Conservation (phyloP, 2,797 vertebrate genomes). For the Epinephelus awoara region DNA sequence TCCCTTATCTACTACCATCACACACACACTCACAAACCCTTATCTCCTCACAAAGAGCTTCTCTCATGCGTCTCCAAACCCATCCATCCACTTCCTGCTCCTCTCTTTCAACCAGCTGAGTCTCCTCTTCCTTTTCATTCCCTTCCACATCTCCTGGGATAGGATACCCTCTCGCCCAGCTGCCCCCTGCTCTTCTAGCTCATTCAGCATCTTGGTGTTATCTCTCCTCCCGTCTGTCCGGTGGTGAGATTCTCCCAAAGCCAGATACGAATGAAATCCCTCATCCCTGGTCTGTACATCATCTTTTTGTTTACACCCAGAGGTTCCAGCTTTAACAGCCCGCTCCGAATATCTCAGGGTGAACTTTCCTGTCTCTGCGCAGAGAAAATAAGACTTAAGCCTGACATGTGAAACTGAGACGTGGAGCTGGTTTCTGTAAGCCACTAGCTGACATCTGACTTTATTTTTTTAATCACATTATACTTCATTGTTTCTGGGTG, state of each 20-base stretch:
- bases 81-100: conserved; percentile 68
- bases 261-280: conserved; percentile 59
- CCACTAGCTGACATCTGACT: conserved; percentile 31
- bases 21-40: conserved; percentile 41
- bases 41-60: conserved; percentile 62
- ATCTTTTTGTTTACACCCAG: conserved; percentile 48
- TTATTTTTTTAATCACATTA: conserved; percentile 40
- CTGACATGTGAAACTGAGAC: conserved; percentile 42
- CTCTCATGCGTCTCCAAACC: conserved; percentile 46
- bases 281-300: conserved; percentile 48
- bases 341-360: conserved; percentile 11
- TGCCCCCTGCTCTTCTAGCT: conserved; percentile 40
- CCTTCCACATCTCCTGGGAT: conserved; percentile 55
- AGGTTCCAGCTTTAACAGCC: conserved; percentile 26
- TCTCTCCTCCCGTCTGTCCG: conserved; percentile 62
- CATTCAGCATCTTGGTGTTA: conserved; percentile 50
- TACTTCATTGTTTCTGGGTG: conserved; percentile 42
- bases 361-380: conserved; percentile 24
- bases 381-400: conserved; percentile 33
- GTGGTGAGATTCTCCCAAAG: conserved; percentile 37
- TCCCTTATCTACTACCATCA: conserved; percentile 44
- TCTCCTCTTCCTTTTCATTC: conserved; percentile 71
- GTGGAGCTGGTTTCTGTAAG: conserved; percentile 24
- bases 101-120: conserved; percentile 56
- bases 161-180: conserved; percentile 30